Evolutionary conservation across 2,113 vertebrate species (phyloP).

Genomic region (Anas platyrhynchos): DNA sequence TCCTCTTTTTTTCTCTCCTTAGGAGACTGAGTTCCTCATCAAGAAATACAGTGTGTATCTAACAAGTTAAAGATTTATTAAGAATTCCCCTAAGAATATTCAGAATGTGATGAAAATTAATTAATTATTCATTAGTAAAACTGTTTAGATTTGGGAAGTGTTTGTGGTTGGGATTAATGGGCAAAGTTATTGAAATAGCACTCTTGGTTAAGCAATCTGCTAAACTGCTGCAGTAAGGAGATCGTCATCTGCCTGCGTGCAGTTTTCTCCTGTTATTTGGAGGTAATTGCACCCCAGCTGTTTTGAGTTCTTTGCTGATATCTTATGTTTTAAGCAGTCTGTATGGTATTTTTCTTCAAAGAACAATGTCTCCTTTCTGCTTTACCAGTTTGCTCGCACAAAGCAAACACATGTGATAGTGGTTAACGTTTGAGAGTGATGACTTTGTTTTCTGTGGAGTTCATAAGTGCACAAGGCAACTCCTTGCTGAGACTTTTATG

Average conservation of each 20-base stretch:
- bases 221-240: conserved; percentile 32
- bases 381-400: neutral
- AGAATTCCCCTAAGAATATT: neutral
- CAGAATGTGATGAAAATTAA: conserved; percentile 2
- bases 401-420: neutral
- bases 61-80: conserved; percentile 24
- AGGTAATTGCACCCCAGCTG: conserved; percentile 24
- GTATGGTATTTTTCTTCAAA: neutral
- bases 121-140: conserved; percentile 49
- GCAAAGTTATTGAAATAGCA: neutral
- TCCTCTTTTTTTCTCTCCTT: neutral
- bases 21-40: neutral
- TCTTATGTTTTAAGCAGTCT: neutral
- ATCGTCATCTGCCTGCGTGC: conserved; percentile 41
- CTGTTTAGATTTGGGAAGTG: neutral
- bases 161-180: neutral
- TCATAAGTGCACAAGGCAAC: neutral
- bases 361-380: neutral
- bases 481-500: neutral
- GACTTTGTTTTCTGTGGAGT: neutral
- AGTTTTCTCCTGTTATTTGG: conserved; percentile 19
- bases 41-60: neutral
- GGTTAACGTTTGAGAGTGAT: neutral
- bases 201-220: neutral
- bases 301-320: conserved; percentile 9